Conservation (phyloP, 2,113 vertebrate species). For the Heloderma charlesbogerti region DNA sequence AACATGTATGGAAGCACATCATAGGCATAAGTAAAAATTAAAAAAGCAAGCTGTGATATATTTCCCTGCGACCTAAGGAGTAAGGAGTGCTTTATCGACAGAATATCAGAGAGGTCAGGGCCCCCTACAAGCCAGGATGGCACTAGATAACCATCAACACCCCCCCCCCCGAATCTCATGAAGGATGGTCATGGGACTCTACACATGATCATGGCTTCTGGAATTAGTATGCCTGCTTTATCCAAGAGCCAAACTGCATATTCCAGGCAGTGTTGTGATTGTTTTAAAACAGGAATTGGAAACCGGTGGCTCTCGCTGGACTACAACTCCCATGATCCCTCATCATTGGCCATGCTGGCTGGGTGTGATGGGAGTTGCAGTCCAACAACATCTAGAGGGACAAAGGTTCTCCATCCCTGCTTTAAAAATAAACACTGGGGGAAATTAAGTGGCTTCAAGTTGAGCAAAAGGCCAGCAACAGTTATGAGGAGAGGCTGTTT, state of each 20-base stretch:
- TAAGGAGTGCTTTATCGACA: constrained; percentile 10
- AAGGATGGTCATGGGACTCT: background rate
- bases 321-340: too few relatives aligned
- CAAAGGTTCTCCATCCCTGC: too few relatives aligned
- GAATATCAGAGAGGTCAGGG: background rate
- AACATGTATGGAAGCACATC: background rate
- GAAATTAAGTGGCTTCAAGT: background rate
- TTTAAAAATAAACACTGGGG: too few relatives aligned
- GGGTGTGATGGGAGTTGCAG: too few relatives aligned
- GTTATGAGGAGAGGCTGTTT: background rate
- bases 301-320: too few relatives aligned
- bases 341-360: too few relatives aligned
- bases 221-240: background rate
- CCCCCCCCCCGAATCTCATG: background rate
- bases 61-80: accelerated
- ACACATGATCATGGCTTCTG: too few relatives aligned
- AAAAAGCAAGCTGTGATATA: accelerated
- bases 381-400: too few relatives aligned
- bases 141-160: too few relatives aligned
- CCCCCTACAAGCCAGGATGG: background rate
- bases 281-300: background rate
- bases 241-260: background rate
- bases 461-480: background rate
- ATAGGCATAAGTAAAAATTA: background rate
- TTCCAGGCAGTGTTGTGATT: too few relatives aligned